Conservation (phyloP, 2,113 vertebrate genomes). For the Toxotes jaculatrix region DNA sequence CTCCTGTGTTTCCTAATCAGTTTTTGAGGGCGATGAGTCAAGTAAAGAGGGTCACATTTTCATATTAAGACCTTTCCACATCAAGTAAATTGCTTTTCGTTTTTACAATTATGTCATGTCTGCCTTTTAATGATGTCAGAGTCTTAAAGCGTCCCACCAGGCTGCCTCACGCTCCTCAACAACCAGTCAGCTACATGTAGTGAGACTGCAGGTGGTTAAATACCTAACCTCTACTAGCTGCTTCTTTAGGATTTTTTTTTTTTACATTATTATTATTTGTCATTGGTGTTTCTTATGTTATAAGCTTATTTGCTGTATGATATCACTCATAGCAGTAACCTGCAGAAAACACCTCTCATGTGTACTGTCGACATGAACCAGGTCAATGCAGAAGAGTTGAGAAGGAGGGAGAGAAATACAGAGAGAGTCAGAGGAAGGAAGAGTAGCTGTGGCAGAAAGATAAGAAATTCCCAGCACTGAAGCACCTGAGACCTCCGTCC, state of each 20-base stretch:
- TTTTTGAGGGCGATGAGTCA: not conserved
- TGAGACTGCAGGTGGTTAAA: not conserved
- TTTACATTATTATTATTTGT: too few relatives aligned
- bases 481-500: conserved; percentile 9
- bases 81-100: conserved; percentile 4
- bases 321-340: not conserved
- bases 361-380: not conserved
- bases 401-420: not conserved
- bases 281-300: not conserved
- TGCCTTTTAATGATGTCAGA: conserved; percentile 1
- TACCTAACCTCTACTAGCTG: conserved; percentile 3
- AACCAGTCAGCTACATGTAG: not conserved
- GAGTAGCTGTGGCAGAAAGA: not conserved
- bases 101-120: conserved; percentile 58
- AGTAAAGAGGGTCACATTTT: conserved; percentile 7
- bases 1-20: not conserved
- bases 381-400: not conserved
- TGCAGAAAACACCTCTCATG: conserved; percentile 3
- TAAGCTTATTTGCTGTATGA: not conserved
- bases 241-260: conserved; percentile 15
- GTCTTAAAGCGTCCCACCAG: conserved; percentile 25
- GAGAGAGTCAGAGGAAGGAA: not conserved
- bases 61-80: conserved; percentile 1
- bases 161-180: conserved; percentile 14
- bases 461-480: not conserved